phyloP scores from a whole-genome alignment of 2,888 invertebrate genomes.

The Nemurella pictetii region DNA sequence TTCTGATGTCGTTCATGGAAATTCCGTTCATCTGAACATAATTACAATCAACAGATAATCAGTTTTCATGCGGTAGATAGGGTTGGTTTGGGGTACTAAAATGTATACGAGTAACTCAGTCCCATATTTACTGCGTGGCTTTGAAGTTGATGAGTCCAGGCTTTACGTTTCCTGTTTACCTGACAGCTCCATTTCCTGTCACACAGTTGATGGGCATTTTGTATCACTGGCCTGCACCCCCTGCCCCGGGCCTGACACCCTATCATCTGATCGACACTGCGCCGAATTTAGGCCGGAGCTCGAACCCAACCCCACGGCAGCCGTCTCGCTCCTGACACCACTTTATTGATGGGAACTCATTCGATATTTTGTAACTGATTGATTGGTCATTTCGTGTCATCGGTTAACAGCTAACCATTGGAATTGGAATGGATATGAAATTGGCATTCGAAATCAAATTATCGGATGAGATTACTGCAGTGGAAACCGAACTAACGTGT shows the following conservation, averaged over 20 bases:
- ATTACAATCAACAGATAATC: not conserved
- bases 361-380: not conserved
- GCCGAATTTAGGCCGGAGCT: too few species aligned
- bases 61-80: slow-evolving; percentile 9
- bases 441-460: not conserved
- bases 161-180: slow-evolving; percentile 12
- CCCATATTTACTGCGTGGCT: not conserved
- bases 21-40: not conserved
- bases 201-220: not conserved
- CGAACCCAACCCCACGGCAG: not conserved
- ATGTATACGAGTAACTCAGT: not conserved
- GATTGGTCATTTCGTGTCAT: slow-evolving; percentile 6
- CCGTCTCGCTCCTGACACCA: not conserved
- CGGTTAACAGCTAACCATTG: not conserved
- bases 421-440: not conserved
- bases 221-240: not conserved
- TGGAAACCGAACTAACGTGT: not conserved
- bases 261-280: too few species aligned
- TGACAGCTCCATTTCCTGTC: slow-evolving; percentile 31
- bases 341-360: not conserved
- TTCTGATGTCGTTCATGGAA: not conserved
- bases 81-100: not conserved
- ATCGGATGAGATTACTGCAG: not conserved
- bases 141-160: not conserved
- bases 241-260: not conserved